Evolutionary conservation across 2,888 invertebrate genomes (phyloP).

Genomic region (Aphodius granarius): DNA sequence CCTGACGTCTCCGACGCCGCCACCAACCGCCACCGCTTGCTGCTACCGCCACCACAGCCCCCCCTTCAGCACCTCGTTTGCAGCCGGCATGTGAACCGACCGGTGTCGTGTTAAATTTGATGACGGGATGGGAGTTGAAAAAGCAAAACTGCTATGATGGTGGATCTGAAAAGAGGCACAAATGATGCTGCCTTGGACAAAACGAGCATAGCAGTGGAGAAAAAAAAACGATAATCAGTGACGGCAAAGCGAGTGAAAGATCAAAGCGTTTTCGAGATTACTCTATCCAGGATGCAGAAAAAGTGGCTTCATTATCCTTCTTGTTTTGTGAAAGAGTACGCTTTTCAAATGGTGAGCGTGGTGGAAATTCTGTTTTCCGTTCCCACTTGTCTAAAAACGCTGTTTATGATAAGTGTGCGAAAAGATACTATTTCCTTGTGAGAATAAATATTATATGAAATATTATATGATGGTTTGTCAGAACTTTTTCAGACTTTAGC

Average conservation of each 20-base stretch:
- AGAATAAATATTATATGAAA: too few species aligned
- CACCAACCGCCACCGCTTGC: not conserved
- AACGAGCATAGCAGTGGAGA: not conserved
- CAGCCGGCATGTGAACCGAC: not conserved
- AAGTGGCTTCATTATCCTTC: not conserved
- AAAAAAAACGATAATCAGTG: not conserved
- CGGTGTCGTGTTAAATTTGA: not conserved
- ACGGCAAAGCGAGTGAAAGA: not conserved
- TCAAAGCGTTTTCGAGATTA: not conserved
- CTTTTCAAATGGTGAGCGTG: not conserved
- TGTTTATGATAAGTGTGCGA: too few species aligned
- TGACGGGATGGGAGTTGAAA: not conserved
- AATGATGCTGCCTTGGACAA: not conserved
- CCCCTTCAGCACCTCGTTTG: not conserved
- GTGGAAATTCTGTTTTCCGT: not conserved
- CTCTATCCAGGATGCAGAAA: not conserved
- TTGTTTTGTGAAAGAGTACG: not conserved
- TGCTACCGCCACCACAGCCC: not conserved
- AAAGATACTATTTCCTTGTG: too few species aligned
- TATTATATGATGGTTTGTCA: too few species aligned
- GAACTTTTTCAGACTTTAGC: too few species aligned
- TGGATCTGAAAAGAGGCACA: not conserved
- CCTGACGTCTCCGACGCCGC: not conserved
- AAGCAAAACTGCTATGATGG: not conserved
- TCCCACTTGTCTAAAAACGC: too few species aligned